Conservation (phyloP, 2,888 invertebrate genomes). For the Amaurobius ferox region DNA sequence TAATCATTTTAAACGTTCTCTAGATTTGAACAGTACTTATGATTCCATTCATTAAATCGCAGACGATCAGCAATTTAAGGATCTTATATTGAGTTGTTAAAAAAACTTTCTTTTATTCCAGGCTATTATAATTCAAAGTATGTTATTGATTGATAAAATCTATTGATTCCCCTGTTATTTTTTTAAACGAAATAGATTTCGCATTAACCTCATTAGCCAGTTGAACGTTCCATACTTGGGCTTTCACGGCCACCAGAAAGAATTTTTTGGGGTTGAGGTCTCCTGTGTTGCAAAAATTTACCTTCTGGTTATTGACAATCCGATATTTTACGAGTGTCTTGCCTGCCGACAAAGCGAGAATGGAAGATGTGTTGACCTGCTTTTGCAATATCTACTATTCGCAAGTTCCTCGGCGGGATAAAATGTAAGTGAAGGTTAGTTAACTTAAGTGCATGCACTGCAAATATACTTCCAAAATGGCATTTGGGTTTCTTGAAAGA, state of each 20-base stretch:
- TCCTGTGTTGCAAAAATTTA: not conserved
- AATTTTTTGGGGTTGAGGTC: not conserved
- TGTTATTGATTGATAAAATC: no score
- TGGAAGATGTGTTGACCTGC: constrained; percentile 11
- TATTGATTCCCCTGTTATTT: no score
- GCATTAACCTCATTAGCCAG: not conserved
- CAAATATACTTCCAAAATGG: not conserved
- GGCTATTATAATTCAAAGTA: no score
- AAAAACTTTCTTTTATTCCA: no score
- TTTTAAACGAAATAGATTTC: no score
- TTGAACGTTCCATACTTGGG: not conserved
- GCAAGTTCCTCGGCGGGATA: not conserved
- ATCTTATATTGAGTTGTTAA: no score
- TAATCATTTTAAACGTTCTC: no score
- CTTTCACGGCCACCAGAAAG: not conserved
- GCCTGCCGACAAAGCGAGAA: not conserved
- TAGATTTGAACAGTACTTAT: no score
- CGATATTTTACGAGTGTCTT: not conserved
- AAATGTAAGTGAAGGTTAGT: not conserved
- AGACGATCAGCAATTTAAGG: no score
- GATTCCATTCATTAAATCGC: no score
- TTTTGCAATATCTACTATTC: not conserved
- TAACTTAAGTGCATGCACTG: not conserved
- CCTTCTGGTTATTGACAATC: constrained; percentile 1
- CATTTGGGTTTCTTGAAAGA: not conserved